Conservation (phyloP, 2,797 vertebrate genomes). For the Catharus ustulatus region DNA sequence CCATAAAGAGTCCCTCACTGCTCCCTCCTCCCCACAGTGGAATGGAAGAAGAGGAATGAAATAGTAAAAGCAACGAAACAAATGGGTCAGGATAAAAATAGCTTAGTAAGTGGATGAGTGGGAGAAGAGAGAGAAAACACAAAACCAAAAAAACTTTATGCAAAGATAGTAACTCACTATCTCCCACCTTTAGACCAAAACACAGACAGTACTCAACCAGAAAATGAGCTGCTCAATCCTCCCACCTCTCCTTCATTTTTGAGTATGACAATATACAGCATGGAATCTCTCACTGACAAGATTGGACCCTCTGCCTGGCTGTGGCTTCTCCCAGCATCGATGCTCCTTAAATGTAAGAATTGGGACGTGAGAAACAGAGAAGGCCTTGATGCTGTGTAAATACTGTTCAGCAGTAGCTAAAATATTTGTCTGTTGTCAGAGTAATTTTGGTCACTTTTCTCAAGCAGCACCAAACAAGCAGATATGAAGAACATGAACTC, state of each 20-base stretch:
- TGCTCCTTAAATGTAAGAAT: rapidly evolving
- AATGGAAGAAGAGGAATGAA: not conserved
- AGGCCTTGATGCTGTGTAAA: not conserved
- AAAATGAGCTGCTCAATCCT: not conserved
- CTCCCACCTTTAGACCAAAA: not conserved
- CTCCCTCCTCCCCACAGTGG: rapidly evolving
- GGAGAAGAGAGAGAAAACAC: not conserved
- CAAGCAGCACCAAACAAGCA: not conserved
- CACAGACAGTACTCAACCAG: not conserved
- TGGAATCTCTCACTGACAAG: not conserved
- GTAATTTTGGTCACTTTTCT: not conserved
- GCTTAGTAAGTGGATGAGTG: not conserved
- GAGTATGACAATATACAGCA: not conserved
- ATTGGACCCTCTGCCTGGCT: rapidly evolving
- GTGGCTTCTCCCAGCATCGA: not conserved
- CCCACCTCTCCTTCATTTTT: not conserved
- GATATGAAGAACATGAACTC: not conserved
- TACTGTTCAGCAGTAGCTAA: not conserved
- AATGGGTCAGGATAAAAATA: not conserved
- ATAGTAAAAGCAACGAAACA: not conserved
- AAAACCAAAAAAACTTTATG: not conserved
- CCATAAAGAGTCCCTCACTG: not conserved
- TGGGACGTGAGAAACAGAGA: not conserved
- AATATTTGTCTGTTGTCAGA: not conserved
- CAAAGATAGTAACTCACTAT: not conserved